A percentile compares a stretch with the other conserved stretches of the same genome.
Conservation (phyloP, 1,140 invertebrate species). For the Diprion similis region DNA sequence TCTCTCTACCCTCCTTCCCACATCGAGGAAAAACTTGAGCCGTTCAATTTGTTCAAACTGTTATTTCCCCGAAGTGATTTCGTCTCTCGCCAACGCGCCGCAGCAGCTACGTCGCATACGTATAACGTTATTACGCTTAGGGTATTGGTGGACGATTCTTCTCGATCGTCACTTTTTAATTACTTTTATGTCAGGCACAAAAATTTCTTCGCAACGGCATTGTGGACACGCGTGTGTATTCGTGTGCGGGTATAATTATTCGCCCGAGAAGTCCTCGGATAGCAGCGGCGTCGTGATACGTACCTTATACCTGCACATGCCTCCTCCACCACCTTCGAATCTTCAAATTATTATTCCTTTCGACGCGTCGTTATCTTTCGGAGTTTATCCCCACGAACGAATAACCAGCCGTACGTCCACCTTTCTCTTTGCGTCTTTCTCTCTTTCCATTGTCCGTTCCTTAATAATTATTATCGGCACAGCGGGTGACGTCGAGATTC, state of each 20-base stretch:
- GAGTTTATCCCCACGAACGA: not conserved
- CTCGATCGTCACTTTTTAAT: too few relatives aligned
- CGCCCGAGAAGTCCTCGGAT: not conserved
- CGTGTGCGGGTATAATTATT: not conserved
- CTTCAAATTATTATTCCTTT: conserved; percentile 1
- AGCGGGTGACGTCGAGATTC: not conserved
- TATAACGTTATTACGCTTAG: too few relatives aligned
- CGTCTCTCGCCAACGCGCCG: too few relatives aligned
- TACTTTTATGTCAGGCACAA: too few relatives aligned
- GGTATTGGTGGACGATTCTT: too few relatives aligned
- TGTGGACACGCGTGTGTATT: not conserved
- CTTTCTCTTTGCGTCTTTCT: not conserved
- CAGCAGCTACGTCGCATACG: too few relatives aligned
- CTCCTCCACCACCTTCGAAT: not conserved
- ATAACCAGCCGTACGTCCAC: not conserved
- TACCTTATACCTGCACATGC: too few relatives aligned
- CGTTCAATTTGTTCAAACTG: too few relatives aligned
- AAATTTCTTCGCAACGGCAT: not conserved
- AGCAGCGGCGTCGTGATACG: too few relatives aligned
- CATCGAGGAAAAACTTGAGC: too few relatives aligned
- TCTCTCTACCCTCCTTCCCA: too few relatives aligned
- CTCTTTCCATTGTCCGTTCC: conserved; percentile 4
- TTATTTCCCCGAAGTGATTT: too few relatives aligned
- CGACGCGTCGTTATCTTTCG: conserved; percentile 6
- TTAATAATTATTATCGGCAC: conserved; percentile 3